Conservation (phyloP, 2,888 invertebrate genomes). For the Drosophila subquinaria region DNA sequence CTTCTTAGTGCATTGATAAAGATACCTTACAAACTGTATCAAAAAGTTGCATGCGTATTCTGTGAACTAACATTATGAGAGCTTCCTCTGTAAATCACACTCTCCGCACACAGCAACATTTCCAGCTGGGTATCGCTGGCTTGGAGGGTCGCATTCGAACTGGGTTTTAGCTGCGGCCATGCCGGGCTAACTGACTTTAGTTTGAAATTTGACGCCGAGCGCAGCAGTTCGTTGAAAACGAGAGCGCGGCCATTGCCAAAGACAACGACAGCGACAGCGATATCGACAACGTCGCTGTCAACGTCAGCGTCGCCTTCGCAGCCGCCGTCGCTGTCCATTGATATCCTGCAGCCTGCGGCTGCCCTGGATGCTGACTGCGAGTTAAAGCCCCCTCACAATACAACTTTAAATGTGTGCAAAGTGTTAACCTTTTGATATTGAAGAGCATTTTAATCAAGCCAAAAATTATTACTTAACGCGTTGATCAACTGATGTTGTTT, state of each 20-base stretch:
- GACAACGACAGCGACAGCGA: slow-evolving; percentile 25
- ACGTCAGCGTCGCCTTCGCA: slow-evolving; percentile 25
- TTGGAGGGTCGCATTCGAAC: slow-evolving; percentile 55
- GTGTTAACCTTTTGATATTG: slow-evolving; percentile 19
- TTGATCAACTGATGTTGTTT: slow-evolving; percentile 9
- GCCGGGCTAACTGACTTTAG: slow-evolving; percentile 71
- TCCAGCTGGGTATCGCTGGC: slow-evolving; percentile 44
- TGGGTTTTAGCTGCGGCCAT: slow-evolving; percentile 58
- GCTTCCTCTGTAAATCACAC: background rate
- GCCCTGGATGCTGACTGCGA: slow-evolving; percentile 39
- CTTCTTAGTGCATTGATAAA: background rate
- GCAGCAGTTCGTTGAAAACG: slow-evolving; percentile 64
- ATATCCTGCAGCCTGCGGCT: slow-evolving; percentile 52
- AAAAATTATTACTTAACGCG: background rate
- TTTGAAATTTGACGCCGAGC: slow-evolving; percentile 78
- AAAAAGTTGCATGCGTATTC: background rate
- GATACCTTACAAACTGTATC: background rate
- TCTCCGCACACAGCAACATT: background rate
- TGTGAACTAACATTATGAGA: background rate
- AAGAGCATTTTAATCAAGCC: slow-evolving; percentile 1
- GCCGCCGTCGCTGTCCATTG: slow-evolving; percentile 31
- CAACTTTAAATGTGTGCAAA: slow-evolving; percentile 32
- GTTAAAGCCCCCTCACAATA: slow-evolving; percentile 9
- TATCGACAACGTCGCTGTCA: slow-evolving; percentile 28
- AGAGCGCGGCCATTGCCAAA: slow-evolving; percentile 63